phyloP scores from a whole-genome alignment of 2,888 invertebrate genomes.

The Timema cristinae region DNA sequence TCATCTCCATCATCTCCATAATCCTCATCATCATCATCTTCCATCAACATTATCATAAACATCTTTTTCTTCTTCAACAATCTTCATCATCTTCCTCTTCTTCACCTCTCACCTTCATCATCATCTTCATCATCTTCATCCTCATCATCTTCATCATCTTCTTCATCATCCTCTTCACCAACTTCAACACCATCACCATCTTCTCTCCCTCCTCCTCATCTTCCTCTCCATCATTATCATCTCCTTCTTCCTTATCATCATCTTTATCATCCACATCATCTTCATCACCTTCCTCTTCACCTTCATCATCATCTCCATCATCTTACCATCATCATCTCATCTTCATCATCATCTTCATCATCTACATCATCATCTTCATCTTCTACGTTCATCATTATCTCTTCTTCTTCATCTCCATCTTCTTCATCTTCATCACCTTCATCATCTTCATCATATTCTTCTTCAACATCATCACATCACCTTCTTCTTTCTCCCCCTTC shows the following conservation, averaged over 20 bases:
- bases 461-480: background rate
- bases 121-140: background rate
- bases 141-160: background rate
- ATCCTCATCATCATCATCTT: conserved; percentile 17
- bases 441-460: background rate
- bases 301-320: background rate
- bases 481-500: background rate
- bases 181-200: background rate
- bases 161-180: background rate
- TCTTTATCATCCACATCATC: conserved; percentile 12
- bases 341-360: background rate
- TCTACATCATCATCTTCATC: conserved; percentile 3
- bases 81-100: conserved; percentile 17
- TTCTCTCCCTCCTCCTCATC: background rate
- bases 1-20: no score
- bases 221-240: background rate
- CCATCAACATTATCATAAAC: conserved; percentile 17
- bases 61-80: background rate
- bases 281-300: background rate
- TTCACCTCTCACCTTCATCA: conserved; percentile 7
- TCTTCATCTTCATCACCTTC: background rate
- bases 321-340: background rate
- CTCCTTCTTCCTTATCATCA: conserved; percentile 7
- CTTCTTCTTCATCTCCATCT: background rate
- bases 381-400: background rate